Base-by-base conservation (phyloP, 2,797 vertebrate genomes). In the Allobates femoralis region DNA sequence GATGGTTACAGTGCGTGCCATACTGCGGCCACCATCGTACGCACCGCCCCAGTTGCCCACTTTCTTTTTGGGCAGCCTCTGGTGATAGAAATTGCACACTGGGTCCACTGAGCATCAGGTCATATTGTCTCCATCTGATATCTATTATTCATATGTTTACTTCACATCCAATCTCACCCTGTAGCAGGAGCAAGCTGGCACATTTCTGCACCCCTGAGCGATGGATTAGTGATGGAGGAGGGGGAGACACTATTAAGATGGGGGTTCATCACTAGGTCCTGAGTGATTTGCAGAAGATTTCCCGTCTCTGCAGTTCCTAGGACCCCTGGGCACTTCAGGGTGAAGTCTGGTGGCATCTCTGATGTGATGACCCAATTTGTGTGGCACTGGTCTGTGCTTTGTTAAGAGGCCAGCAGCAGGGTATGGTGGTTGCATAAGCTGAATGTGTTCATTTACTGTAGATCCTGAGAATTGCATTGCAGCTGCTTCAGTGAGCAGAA, bases 401-500 rank as follows among this genome's bases (percentile, higher is more conserved):
- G 71, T 12, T 55, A 58, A 32, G n/a, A 67, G 60, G 16, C 62
- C 41, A 6, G 46, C 41, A 6, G 46, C 62, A 51, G 37, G 34
- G 58, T 66, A 41, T 21, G 41, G 53, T 21, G 34, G 28, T 79
- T 51, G 58, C 46, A 79, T 71, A 79, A 71, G 64, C 71, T 85
- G 64, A 79, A 85, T 73, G 41, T 79, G 64, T 79, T 80, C 84
- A 85, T 41, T 76, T 75, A 67, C 77, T 79, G 76, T 73, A 28
- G 66, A 55, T 71, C 66, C 50, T 37, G n/a, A 56, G 28, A 60
- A 73, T 56, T 86, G 85, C 78, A 50, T 71, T 86, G 80, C 75
- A 73, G 80, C 60, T 75, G 86, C 60, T 83, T 87, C 82, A 87
- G 30, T 60, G 74, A 83, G 53, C 62, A 79, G 76, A 76, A 69